A percentile compares a stretch with the other conserved stretches of the same genome.
Evolutionary conservation across 2,113 vertebrate species (phyloP).

Genomic region (Falcunculus frontatus): DNA sequence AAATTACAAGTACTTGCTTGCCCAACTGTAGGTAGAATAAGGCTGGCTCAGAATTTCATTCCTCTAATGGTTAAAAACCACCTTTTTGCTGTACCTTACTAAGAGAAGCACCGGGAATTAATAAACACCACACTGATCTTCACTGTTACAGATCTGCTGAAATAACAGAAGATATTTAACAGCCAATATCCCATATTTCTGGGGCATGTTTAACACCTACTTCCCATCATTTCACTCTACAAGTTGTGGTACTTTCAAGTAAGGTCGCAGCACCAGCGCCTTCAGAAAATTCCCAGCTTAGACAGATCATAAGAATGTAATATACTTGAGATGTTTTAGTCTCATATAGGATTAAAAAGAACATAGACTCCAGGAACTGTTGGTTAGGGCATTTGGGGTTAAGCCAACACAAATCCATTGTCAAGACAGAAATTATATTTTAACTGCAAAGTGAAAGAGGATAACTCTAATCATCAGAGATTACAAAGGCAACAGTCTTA

Average conservation of each 20-base stretch:
- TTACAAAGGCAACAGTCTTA: background rate
- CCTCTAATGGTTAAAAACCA: background rate
- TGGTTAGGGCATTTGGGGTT: background rate
- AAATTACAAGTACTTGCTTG: background rate
- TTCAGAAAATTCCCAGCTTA: background rate
- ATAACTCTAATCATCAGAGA: background rate
- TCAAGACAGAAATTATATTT: conserved; percentile 7
- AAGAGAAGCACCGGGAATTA: background rate
- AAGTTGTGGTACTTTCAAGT: background rate
- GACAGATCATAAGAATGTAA: background rate
- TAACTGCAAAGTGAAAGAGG: conserved; percentile 10
- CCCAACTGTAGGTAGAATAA: background rate
- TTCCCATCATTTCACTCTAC: background rate
- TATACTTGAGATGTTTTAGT: background rate
- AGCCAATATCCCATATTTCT: background rate
- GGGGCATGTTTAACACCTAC: background rate
- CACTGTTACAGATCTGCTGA: background rate
- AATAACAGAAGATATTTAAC: background rate
- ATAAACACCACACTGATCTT: background rate
- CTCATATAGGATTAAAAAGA: background rate
- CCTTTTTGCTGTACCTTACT: background rate
- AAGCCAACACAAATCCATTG: background rate
- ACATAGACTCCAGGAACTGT: background rate
- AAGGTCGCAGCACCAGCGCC: background rate
- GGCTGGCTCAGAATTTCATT: background rate